Evolutionary conservation across 2,888 invertebrate genomes (phyloP).

Genomic region (Barypeithes pellucidus): DNA sequence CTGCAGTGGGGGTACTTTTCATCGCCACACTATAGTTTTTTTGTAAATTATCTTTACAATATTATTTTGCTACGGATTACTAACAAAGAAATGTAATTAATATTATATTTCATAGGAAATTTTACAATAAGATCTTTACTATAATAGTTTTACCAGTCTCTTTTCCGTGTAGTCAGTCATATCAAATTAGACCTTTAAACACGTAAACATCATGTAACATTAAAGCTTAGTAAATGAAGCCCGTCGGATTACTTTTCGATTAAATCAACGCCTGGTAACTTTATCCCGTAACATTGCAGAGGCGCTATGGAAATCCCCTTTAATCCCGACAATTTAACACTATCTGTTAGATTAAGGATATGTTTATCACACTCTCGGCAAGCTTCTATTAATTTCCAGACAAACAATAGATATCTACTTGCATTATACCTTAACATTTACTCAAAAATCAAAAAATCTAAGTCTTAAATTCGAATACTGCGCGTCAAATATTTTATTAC

Average conservation of each 20-base stretch:
- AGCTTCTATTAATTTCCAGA: constrained; percentile 35
- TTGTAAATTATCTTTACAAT: too few relatives aligned
- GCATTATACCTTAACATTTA: constrained; percentile 10
- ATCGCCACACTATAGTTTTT: too few relatives aligned
- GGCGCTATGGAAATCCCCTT: constrained; percentile 45
- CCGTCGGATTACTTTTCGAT: constrained; percentile 43
- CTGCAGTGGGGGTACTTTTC: too few relatives aligned
- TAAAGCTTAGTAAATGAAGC: constrained; percentile 36
- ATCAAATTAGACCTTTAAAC: constrained; percentile 38
- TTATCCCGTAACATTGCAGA: constrained; percentile 44
- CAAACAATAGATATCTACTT: constrained; percentile 1
- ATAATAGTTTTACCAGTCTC: too few relatives aligned
- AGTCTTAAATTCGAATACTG: constrained; percentile 19
- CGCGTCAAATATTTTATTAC: constrained; percentile 25
- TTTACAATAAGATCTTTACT: too few relatives aligned
- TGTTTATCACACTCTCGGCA: constrained; percentile 42
- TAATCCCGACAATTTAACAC: constrained; percentile 42
- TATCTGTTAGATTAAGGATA: constrained; percentile 47
- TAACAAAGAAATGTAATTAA: too few relatives aligned
- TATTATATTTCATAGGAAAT: too few relatives aligned
- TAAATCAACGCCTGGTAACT: constrained; percentile 43
- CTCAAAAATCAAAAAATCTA: constrained; percentile 15
- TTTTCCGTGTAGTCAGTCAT: background rate
- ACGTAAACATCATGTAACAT: constrained; percentile 37
- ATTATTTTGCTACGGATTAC: too few relatives aligned